Base-by-base conservation (phyloP, 2,113 vertebrate genomes). In the Piprites chloris region DNA sequence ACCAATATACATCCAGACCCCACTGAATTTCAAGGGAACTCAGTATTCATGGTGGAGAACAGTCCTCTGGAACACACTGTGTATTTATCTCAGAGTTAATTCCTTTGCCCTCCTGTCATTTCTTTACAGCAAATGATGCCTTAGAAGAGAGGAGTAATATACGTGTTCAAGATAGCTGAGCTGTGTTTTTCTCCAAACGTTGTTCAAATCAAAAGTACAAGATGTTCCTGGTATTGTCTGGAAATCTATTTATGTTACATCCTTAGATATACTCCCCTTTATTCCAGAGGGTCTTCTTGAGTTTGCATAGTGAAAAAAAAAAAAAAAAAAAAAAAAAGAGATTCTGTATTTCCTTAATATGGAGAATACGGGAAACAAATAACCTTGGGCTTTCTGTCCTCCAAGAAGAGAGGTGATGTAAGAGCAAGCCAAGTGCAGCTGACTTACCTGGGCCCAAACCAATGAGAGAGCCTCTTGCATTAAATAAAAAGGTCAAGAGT, bases 401-500 rank as follows among this genome's bases (percentile, higher is more conserved):
- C 19, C 35, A 71, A 13, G 32, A 85, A 50, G 41, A 85, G 35
- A 37, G 24, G 56, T 63, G 56, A 76, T 80, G 35, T 50, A 71
- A 74, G 63, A 87, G 74, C 39, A 87, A 90, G 33, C 30, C 33
- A 80, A 77, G 37, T 14, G 46, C 68, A 80, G 56, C 42, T 81
- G 72, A 42, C 50, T 92, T 84, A 67, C 53, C 69, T 65, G 44
- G 59, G 58, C 61, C 89, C 89, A 93, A 91, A 90, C 32, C 83
- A 87, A 11, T 76, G 58, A 74, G 61, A 84, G 62, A 95, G 47
- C 13, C 68, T 94, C 61, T 89, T 80, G 62, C 59, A 79, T 80
- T 56, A 92, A 96, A 95, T 76, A 85, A 77, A 97, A 97, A 97
- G 87, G 59, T 97, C 91, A 96, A 79, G 68, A 95, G 49, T 89